Evolutionary conservation across 1,140 invertebrate genomes (phyloP).

Genomic region (Drosophila hydei): DNA sequence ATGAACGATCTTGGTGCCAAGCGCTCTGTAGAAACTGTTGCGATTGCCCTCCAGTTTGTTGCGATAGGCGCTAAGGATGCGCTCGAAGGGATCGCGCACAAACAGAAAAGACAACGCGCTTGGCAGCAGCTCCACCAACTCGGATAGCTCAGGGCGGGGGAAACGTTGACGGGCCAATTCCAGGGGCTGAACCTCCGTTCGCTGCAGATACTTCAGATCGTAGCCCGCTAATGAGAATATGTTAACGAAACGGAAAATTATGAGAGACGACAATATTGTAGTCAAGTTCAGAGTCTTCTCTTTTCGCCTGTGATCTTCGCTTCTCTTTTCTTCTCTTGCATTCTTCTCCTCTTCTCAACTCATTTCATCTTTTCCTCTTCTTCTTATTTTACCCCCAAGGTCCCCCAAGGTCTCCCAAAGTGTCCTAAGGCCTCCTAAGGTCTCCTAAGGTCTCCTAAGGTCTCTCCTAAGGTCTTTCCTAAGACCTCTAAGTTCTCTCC

Average conservation of each 20-base stretch:
- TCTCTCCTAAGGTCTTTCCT: too few species aligned
- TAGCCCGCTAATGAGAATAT: slow-evolving; percentile 84
- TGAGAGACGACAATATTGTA: too few species aligned
- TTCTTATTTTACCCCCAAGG: too few species aligned
- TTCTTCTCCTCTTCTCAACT: too few species aligned
- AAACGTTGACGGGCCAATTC: slow-evolving; percentile 87
- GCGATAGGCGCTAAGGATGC: slow-evolving; percentile 94
- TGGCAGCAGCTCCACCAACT: slow-evolving; percentile 85
- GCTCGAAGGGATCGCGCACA: slow-evolving; percentile 95
- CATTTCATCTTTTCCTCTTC: too few species aligned
- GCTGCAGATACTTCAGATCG: slow-evolving; percentile 86
- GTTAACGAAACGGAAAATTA: background rate
- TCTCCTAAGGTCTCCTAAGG: too few species aligned
- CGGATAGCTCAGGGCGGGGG: slow-evolving; percentile 85
- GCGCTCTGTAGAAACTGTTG: slow-evolving; percentile 89
- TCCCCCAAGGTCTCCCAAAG: too few species aligned
- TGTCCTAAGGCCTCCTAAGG: too few species aligned
- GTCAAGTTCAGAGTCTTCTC: too few species aligned
- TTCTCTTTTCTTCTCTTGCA: too few species aligned
- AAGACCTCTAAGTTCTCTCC: too few species aligned
- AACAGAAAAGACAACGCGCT: slow-evolving; percentile 90
- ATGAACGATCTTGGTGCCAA: slow-evolving; percentile 87
- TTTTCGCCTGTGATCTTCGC: too few species aligned
- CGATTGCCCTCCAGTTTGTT: slow-evolving; percentile 93
- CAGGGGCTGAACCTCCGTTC: slow-evolving; percentile 86